A percentile compares a stretch with the other conserved stretches of the same genome.
These are phyloP conservation scores for Oryzias melastigma DNA, from an alignment of 2,113 vertebrate genomes.

Conservation along the genomic window DNA sequence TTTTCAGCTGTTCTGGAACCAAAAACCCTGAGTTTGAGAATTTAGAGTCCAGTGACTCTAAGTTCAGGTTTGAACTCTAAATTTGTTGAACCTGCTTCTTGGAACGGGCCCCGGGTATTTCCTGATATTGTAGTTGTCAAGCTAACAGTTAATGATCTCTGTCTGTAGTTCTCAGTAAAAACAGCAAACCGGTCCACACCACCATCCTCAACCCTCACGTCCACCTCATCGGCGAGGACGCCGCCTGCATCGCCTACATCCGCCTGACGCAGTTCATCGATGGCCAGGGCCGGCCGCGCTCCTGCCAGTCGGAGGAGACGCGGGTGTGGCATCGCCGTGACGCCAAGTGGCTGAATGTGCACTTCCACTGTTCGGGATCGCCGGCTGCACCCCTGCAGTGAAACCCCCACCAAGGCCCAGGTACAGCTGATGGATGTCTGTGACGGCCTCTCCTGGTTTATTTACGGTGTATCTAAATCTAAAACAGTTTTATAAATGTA, in stretches of 20 bases:
- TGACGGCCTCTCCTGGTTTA: too few species aligned
- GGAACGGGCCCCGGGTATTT: too few species aligned
- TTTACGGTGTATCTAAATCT: too few species aligned
- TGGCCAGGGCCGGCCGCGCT: slow-evolving; percentile 91
- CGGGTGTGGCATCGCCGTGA: slow-evolving; percentile 98
- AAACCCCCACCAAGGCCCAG: slow-evolving; percentile 76
- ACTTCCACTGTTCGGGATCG: slow-evolving; percentile 99
- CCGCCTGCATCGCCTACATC: slow-evolving; percentile 98
- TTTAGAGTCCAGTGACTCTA: too few species aligned
- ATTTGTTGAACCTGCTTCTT: too few species aligned
- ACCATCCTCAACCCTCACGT: slow-evolving; percentile 98
- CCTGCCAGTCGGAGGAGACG: slow-evolving; percentile 97
- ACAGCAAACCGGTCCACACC: slow-evolving; percentile 98
- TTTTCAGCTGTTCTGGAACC: too few species aligned
- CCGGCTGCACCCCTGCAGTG: slow-evolving; percentile 98
- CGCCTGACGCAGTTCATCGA: slow-evolving; percentile 98
- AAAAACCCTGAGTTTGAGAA: too few species aligned
- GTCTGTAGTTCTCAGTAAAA: slow-evolving; percentile 92
- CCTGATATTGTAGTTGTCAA: too few species aligned
- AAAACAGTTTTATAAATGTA: too few species aligned
- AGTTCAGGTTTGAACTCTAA: too few species aligned
- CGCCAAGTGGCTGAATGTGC: slow-evolving; percentile 97
- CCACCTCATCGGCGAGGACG: slow-evolving; percentile 96
- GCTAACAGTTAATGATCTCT: neutral
- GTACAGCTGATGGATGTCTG: slow-evolving; percentile 34